A percentile compares a stretch with the other conserved stretches of the same genome.
phyloP scores from a whole-genome alignment of 2,797 vertebrate genomes.

The Eurystomus glaucurus region DNA sequence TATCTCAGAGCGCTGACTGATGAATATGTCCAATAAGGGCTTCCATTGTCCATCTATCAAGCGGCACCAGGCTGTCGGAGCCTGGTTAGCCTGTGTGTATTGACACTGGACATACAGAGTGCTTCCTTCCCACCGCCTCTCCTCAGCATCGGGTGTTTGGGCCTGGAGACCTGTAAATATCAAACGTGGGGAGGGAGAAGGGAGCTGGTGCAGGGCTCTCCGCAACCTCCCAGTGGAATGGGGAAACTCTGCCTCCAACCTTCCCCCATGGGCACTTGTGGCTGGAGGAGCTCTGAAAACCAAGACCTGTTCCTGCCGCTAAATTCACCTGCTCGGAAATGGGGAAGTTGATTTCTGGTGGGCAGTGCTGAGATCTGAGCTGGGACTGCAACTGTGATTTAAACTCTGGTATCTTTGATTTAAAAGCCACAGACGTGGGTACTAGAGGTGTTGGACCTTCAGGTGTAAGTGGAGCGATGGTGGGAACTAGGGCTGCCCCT shows the following conservation, averaged over 20 bases:
- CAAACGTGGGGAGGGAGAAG: background rate
- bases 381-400: background rate
- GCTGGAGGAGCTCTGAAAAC: background rate
- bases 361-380: background rate
- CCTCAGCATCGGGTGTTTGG: rapidly evolving
- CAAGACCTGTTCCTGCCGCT: background rate
- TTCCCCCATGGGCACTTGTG: rapidly evolving
- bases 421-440: background rate
- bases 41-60: rapidly evolving
- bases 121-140: background rate
- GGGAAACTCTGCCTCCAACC: background rate
- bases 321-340: background rate
- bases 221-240: rapidly evolving
- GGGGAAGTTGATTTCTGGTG: background rate
- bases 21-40: rapidly evolving
- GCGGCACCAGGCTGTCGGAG: rapidly evolving
- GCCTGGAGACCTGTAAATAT: background rate
- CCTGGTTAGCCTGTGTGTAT: rapidly evolving
- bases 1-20: rapidly evolving
- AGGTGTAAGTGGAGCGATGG: rapidly evolving
- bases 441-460: background rate
- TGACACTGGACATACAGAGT: background rate
- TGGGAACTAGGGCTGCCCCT: background rate
- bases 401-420: background rate
- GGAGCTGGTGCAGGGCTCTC: background rate